Conservation (phyloP, 2,888 invertebrate genomes). For the Bombylius discolor region DNA sequence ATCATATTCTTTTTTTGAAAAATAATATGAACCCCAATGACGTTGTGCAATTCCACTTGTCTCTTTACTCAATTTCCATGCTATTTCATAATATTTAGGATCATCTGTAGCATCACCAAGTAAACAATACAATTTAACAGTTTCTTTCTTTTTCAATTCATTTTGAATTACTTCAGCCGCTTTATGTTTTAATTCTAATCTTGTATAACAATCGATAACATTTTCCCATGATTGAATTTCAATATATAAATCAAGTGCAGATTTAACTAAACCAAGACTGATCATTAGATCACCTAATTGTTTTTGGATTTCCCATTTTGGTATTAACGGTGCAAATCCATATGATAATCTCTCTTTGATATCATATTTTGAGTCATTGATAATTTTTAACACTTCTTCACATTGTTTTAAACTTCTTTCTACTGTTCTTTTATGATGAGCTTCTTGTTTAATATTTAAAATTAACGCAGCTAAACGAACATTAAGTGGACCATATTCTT, state of each 20-base stretch:
- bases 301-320: conserved; percentile 64
- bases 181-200: conserved; percentile 72
- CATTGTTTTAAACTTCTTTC: conserved; percentile 81
- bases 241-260: conserved; percentile 66
- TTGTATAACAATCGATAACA: conserved; percentile 80
- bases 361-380: conserved; percentile 28
- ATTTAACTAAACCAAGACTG: conserved; percentile 69
- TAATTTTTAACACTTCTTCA: conserved; percentile 57
- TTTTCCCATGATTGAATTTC: conserved; percentile 79
- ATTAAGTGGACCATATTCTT: conserved; percentile 60
- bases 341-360: conserved; percentile 40
- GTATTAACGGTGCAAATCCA: conserved; percentile 58
- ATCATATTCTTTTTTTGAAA: conserved; percentile 58
- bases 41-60: conserved; percentile 75
- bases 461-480: conserved; percentile 62
- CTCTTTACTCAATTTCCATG: conserved; percentile 77
- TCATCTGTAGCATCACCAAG: conserved; percentile 82
- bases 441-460: conserved; percentile 64
- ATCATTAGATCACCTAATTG: conserved; percentile 66
- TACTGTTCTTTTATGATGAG: conserved; percentile 62
- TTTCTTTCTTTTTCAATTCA: conserved; percentile 63
- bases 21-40: conserved; percentile 75
- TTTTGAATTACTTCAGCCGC: conserved; percentile 80
- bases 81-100: conserved; percentile 66
- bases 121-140: conserved; percentile 76